Evolutionary conservation across 2,888 invertebrate species (phyloP), one percentile per base, ranked within the genome.

Genomic region (Tillus elongatus): DNA sequence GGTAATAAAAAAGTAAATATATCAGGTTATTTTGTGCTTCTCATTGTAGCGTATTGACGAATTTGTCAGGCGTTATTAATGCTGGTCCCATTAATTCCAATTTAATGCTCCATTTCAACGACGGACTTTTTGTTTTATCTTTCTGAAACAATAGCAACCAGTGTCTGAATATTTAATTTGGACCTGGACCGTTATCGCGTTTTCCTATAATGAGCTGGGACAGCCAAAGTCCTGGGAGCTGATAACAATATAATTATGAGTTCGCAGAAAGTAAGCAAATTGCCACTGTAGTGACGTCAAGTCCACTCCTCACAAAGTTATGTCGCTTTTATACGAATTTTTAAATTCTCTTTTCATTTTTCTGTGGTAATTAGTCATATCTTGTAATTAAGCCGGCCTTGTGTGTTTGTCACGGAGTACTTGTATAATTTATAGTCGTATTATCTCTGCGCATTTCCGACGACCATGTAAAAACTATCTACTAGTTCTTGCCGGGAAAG

Each of bases 301-400:
- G n/a, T 6, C n/a, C 24, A 19, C 24, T 19, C n/a, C n/a, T 19
- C 24, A 19, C 24, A 19, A 6, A 19, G 24, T 19, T 6, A n/a
- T n/a, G 24, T 19, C 24, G 24, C 24, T 6, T 31, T 31, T 31
- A 34, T 36, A 33, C 35, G 37, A 40, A 40, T 31, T 37, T 40
- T 29, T 32, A 36, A 33, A 30, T 34, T 37, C 32, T 35, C 40
- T 40, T 40, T 40, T 40, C 30, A 35, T 43, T 42, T 43, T 42
- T 41, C 36, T 40, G 37, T 31, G 41, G 48, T 50, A 52, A 52
- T 52, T 50, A 52, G 49, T 52, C 50, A 52, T 52, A 51, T 47
- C 49, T 52, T 40, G 49, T 52, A 52, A 52, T 52, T 52, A 51
- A 52, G 50, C 43, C 46, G 36, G 42, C 40, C 43, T 40, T 30